Evolutionary conservation across 2,113 vertebrate species (phyloP).

Genomic region (Mesocricetus auratus): DNA sequence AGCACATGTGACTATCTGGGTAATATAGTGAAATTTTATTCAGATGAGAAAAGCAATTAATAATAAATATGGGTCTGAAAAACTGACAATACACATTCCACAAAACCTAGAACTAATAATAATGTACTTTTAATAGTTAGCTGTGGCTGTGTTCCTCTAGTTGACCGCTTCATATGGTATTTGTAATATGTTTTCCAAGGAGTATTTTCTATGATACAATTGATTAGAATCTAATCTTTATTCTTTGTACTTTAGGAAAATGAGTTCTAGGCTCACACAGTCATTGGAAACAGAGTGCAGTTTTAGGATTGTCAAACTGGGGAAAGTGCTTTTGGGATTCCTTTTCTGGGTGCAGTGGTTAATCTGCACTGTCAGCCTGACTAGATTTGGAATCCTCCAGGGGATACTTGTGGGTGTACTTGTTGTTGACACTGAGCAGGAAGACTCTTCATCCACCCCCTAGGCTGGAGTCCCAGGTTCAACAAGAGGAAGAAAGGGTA

Average conservation of each 20-base stretch:
- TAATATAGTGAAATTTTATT: conserved; percentile 26
- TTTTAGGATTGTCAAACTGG: background rate
- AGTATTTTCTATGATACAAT: background rate
- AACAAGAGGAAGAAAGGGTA: background rate
- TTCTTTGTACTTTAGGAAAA: conserved; percentile 43
- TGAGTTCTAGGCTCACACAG: background rate
- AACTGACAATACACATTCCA: background rate
- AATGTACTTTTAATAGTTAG: conserved; percentile 16
- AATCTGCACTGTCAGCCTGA: background rate
- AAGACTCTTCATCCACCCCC: background rate
- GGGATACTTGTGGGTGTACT: background rate
- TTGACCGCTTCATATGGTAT: background rate
- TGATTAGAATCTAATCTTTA: conserved; percentile 6
- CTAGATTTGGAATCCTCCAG: background rate
- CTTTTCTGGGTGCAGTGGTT: background rate
- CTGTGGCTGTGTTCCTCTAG: background rate
- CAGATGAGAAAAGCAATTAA: background rate
- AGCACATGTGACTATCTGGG: background rate
- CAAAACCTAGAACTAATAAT: conserved; percentile 29
- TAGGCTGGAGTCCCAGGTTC: background rate
- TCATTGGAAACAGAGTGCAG: background rate
- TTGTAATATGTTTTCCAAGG: no score
- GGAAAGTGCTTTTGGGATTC: conserved; percentile 16
- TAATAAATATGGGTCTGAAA: background rate
- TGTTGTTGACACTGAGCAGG: background rate